phyloP scores from a whole-genome alignment of 2,113 vertebrate genomes.

The Bucco capensis region DNA sequence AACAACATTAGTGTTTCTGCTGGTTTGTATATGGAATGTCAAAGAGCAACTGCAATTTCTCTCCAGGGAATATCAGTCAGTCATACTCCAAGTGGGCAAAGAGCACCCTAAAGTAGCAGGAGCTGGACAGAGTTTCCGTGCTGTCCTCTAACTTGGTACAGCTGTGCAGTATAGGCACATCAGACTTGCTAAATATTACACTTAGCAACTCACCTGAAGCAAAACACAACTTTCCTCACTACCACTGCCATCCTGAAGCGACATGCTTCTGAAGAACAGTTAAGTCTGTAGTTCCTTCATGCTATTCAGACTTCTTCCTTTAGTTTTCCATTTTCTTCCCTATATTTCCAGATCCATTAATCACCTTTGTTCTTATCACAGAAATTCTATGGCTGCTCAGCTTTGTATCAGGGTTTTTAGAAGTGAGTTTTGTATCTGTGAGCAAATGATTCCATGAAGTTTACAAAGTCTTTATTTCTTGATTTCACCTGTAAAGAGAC shows the following conservation, averaged over 20 bases:
- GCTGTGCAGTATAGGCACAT: background rate
- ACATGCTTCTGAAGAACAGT: rapidly evolving
- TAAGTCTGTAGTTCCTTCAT: background rate
- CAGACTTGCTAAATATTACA: background rate
- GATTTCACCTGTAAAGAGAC: background rate
- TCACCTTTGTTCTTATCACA: background rate
- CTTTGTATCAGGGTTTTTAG: background rate
- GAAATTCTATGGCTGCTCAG: background rate
- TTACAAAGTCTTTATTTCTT: background rate
- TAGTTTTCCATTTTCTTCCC: background rate
- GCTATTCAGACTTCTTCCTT: background rate
- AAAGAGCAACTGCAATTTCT: background rate
- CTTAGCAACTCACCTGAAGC: background rate
- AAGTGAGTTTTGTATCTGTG: background rate
- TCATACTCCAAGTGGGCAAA: background rate
- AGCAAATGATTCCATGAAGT: background rate
- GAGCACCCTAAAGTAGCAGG: background rate
- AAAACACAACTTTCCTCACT: background rate
- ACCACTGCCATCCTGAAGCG: background rate
- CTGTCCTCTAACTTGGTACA: background rate
- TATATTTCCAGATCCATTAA: background rate
- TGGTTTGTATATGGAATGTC: background rate
- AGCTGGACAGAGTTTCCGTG: background rate
- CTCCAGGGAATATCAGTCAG: background rate
- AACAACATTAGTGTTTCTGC: background rate